phyloP scores from a whole-genome alignment of 1,140 invertebrate genomes.

The Ctenoplectra terminalis region DNA sequence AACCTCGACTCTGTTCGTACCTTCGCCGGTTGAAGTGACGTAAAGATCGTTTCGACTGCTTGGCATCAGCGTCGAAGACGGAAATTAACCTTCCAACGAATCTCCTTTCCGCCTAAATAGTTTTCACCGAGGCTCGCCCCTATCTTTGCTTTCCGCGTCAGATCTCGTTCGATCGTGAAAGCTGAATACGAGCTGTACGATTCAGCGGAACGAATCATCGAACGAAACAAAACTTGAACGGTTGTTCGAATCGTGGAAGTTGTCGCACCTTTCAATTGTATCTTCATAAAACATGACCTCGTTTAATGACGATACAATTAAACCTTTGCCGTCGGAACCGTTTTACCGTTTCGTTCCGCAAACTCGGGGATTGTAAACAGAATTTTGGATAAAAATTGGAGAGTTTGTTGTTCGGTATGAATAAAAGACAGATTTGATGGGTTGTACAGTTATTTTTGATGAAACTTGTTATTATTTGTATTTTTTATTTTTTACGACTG shows the following conservation, averaged over 20 bases:
- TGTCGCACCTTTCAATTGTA: background rate
- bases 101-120: constrained; percentile 65
- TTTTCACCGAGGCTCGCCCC: constrained; percentile 28
- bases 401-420: no score
- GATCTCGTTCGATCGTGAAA: constrained; percentile 34
- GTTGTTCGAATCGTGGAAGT: background rate
- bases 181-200: background rate
- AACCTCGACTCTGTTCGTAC: background rate
- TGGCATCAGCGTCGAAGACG: constrained; percentile 26
- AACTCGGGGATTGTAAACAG: no score
- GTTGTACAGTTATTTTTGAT: no score
- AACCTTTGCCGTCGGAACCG: no score
- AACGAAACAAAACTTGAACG: background rate
- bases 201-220: constrained; percentile 4
- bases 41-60: background rate
- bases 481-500: no score
- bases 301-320: no score
- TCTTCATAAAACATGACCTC: no score
- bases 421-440: no score
- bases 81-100: constrained; percentile 63
- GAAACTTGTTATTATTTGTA: no score
- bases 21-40: constrained; percentile 5
- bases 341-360: no score
- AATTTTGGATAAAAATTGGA: no score
- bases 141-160: constrained; percentile 63